These are phyloP conservation scores for Pemphredon lugubris DNA, from an alignment of 2,888 invertebrate species.

Conservation along the genomic window DNA sequence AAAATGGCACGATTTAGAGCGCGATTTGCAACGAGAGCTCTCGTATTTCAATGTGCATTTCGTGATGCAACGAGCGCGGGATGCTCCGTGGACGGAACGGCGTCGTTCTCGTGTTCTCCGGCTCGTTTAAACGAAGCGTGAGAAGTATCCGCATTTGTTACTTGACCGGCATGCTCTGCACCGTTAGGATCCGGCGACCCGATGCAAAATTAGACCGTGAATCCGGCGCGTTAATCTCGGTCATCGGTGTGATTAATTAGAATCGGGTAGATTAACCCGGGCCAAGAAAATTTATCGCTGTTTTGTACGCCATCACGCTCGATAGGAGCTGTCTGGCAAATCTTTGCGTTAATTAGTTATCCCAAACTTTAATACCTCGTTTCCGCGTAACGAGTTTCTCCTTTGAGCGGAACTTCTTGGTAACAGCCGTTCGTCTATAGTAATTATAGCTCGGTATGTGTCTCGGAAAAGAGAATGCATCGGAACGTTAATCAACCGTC, in stretches of 20 bases:
- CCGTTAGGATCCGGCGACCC: constrained; percentile 36
- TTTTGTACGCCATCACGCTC: background rate
- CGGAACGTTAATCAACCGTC: background rate
- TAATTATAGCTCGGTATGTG: too few relatives aligned
- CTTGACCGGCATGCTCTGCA: constrained; percentile 22
- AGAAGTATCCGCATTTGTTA: constrained; percentile 17
- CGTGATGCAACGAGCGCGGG: constrained; percentile 21
- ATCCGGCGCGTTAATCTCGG: constrained; percentile 38
- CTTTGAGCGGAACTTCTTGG: too few relatives aligned
- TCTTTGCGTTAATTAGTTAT: too few relatives aligned
- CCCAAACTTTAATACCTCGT: too few relatives aligned
- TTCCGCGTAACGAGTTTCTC: too few relatives aligned
- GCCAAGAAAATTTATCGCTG: constrained; percentile 41
- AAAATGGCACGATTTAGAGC: background rate
- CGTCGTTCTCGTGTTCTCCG: constrained; percentile 19
- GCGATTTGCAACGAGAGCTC: constrained; percentile 12
- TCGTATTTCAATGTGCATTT: constrained; percentile 31
- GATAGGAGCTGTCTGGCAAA: too few relatives aligned
- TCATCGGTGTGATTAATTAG: constrained; percentile 40
- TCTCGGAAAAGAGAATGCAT: background rate
- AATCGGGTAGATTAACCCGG: background rate
- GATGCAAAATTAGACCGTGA: constrained; percentile 54
- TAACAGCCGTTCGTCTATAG: too few relatives aligned
- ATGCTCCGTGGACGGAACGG: constrained; percentile 37
- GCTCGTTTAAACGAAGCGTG: constrained; percentile 2